Evolutionary conservation across 2,888 invertebrate species (phyloP).

Genomic region (Escarpia spicata): DNA sequence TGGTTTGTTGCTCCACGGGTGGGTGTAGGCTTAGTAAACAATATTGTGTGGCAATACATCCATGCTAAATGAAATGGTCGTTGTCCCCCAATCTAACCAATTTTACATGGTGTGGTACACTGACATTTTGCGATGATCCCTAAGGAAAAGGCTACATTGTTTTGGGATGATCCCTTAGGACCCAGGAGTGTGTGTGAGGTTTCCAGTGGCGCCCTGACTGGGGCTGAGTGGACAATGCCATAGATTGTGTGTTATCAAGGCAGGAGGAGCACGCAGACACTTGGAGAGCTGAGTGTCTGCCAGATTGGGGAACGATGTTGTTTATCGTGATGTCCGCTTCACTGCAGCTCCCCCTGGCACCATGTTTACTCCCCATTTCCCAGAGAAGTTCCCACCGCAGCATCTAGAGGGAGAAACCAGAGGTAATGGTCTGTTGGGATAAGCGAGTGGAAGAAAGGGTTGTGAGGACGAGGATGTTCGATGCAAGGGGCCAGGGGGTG

Average conservation of each 20-base stretch:
- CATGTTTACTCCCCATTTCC: neutral
- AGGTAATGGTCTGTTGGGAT: neutral
- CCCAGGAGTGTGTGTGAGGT: neutral
- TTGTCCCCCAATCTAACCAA: no score
- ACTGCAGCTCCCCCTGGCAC: neutral
- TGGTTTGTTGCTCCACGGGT: no score
- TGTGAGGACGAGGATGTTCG: neutral
- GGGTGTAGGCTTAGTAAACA: no score
- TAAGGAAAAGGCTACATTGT: neutral
- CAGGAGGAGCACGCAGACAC: neutral
- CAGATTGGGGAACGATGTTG: slow-evolving; percentile 8
- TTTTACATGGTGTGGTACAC: neutral
- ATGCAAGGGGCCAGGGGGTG: neutral
- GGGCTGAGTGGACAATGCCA: neutral
- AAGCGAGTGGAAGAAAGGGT: neutral
- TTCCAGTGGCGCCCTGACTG: neutral
- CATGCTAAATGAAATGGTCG: no score
- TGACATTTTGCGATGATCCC: neutral
- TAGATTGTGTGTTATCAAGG: neutral
- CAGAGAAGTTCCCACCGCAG: neutral
- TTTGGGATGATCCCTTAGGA: neutral
- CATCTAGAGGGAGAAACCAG: neutral
- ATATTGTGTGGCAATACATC: neutral
- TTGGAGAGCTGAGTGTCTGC: neutral
- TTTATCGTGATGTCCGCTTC: neutral